Percentiles rank a stretch among this genome's conserved stretches.
Conservation (phyloP, 1,140 invertebrate genomes). For the Camponotus pennsylvanicus region DNA sequence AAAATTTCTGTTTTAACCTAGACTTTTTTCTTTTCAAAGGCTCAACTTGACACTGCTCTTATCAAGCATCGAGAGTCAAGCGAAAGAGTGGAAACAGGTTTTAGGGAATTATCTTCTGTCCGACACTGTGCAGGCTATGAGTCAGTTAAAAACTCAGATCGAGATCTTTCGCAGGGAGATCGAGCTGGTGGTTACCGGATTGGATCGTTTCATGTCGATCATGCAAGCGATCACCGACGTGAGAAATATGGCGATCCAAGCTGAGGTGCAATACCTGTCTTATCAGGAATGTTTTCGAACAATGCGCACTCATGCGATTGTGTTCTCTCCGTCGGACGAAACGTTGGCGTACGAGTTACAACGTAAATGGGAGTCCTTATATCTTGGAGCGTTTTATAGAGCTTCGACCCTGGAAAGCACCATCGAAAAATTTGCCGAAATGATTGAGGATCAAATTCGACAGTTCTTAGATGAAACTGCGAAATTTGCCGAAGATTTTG, state of each 20-base stretch:
- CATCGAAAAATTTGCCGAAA: conserved; percentile 92
- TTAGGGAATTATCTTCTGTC: conserved; percentile 88
- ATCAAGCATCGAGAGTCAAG: conserved; percentile 88
- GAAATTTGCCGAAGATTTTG: conserved; percentile 91
- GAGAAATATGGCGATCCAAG: conserved; percentile 90
- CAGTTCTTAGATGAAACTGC: conserved; percentile 89
- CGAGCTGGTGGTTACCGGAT: conserved; percentile 90
- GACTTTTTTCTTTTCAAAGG: conserved; percentile 70
- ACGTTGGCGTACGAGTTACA: conserved; percentile 88
- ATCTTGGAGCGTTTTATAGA: conserved; percentile 89
- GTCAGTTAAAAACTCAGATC: conserved; percentile 88
- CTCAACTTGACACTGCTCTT: conserved; percentile 90
- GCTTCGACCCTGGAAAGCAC: conserved; percentile 90
- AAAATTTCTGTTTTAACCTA: not conserved
- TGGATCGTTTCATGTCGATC: conserved; percentile 94
- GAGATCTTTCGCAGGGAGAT: conserved; percentile 88
- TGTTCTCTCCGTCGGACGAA: conserved; percentile 85
- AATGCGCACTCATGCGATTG: conserved; percentile 80
- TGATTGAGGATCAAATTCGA: conserved; percentile 91
- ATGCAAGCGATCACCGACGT: conserved; percentile 93
- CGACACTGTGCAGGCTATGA: conserved; percentile 88
- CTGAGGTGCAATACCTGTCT: conserved; percentile 91
- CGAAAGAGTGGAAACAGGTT: conserved; percentile 90
- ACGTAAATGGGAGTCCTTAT: conserved; percentile 90
- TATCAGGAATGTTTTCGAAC: conserved; percentile 83